Evolutionary conservation across 2,888 invertebrate species (phyloP).

Genomic region (Keiferia lycopersicella): DNA sequence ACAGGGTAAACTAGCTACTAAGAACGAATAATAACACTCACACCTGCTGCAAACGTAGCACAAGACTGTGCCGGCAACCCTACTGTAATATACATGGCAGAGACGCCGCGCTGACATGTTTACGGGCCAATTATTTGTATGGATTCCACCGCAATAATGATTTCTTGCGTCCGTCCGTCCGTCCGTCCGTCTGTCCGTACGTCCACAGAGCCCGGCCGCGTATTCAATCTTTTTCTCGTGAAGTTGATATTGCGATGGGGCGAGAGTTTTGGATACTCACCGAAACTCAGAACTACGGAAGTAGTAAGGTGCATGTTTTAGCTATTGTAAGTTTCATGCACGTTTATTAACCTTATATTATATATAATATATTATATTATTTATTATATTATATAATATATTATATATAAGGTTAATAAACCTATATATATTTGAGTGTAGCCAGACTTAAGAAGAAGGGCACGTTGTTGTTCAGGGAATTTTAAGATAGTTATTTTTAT

Average conservation of each 20-base stretch:
- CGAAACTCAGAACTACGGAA: slow-evolving; percentile 4
- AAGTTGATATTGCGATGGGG: slow-evolving; percentile 60
- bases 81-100: slow-evolving; percentile 76
- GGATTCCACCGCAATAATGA: slow-evolving; percentile 79
- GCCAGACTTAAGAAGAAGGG: too few relatives aligned
- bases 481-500: too few relatives aligned
- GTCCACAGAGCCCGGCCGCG: slow-evolving; percentile 48
- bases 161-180: slow-evolving; percentile 70
- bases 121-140: slow-evolving; percentile 82
- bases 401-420: too few relatives aligned
- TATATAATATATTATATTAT: too few relatives aligned
- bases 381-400: too few relatives aligned
- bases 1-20: too few relatives aligned
- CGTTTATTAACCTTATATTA: too few relatives aligned
- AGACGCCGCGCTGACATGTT: slow-evolving; percentile 81
- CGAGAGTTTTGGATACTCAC: slow-evolving; percentile 58
- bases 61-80: slow-evolving; percentile 52
- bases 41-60: slow-evolving; percentile 8
- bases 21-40: not conserved
- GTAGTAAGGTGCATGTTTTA: not conserved
- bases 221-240: slow-evolving; percentile 63
- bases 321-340: too few relatives aligned
- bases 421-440: too few relatives aligned
- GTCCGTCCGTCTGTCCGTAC: slow-evolving; percentile 45
- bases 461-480: too few relatives aligned